Base-by-base conservation (phyloP, 2,888 invertebrate species). In the Ornithoptera alexandrae region DNA sequence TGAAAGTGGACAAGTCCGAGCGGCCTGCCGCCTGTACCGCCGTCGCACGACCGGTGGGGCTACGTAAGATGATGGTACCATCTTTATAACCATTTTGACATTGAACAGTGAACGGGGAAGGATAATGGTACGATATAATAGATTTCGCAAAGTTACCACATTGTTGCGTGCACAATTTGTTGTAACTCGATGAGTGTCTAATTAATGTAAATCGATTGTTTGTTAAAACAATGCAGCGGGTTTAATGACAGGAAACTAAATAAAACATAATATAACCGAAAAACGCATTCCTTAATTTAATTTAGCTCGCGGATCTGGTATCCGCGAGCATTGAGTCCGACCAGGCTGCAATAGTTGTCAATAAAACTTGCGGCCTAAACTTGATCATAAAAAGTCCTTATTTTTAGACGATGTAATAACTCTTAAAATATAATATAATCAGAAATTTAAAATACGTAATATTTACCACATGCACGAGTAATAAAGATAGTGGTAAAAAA, bases 1-100 rank as follows among this genome's bases (percentile, higher is more conserved):
- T 62, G 69, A 69, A 69, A 69, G 69, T 69, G 65, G 65, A 64
- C 36, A 18, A 15, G 57, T 56, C 56, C 20, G 30, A 46, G 22
- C 24, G 39, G 24, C 50, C 64, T 36, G n/a, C 24, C 36, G 24
- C 1, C 46, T 50, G 50, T 17, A 46, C 22, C 8, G 60, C 64
- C 68, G 68, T 39, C 53, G 50, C 30, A 58, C 22, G 20, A 64
- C 64, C 68, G 68, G 53, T 42, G 15, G 12, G 18, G n/a, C 39
- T 15, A 17, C 62, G 22, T 39, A 39, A 39, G 39, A 39, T 39
- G 39, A 39, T 39, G 39, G 39, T 39, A 39, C 39, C 39, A 39
- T 39, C 39, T 39, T 39, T 10, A 39, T 10, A 39, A 8, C 18
- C 58, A 39, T 50, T 64, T 64, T 60, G 63, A 63, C 68, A 68